Percentiles rank a stretch among this genome's conserved stretches.
Conservation (phyloP, 1,140 invertebrate species). For the Bombus waltoni region DNA sequence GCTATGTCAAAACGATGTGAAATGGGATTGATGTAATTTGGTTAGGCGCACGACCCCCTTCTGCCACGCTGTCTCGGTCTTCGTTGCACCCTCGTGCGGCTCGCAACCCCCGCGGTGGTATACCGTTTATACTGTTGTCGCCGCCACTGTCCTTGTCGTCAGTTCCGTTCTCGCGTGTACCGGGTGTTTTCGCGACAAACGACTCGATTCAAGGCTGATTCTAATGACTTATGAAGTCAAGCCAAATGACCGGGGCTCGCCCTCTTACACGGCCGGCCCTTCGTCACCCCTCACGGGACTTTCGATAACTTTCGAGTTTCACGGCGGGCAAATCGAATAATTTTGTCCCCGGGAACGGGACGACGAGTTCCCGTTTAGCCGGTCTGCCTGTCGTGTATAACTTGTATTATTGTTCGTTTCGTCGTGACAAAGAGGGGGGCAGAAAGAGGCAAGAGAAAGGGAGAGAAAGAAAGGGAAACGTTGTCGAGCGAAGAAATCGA, state of each 20-base stretch:
- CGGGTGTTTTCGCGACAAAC: constrained; percentile 72
- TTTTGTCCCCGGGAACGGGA: constrained; percentile 57
- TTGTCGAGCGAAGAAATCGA: constrained; percentile 38
- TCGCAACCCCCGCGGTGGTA: constrained; percentile 36
- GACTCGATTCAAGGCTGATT: constrained; percentile 77
- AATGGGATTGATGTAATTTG: constrained; percentile 83
- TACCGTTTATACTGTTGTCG: constrained; percentile 30
- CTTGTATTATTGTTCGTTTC: constrained; percentile 47
- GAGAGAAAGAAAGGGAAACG: background rate
- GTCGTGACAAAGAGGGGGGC: constrained; percentile 36
- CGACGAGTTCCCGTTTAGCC: constrained; percentile 45
- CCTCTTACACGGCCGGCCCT: constrained; percentile 61
- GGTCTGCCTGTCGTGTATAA: constrained; percentile 52
- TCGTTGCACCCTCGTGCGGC: background rate
- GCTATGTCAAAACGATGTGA: constrained; percentile 82
- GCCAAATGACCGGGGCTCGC: constrained; percentile 79
- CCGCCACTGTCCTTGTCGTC: constrained; percentile 3
- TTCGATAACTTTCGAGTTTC: constrained; percentile 73
- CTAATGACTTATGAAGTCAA: constrained; percentile 83
- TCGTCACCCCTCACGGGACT: constrained; percentile 52
- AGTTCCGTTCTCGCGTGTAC: constrained; percentile 27
- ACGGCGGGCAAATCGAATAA: constrained; percentile 76
- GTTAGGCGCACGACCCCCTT: constrained; percentile 72
- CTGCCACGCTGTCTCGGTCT: constrained; percentile 14
- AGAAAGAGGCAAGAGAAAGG: background rate